Base-by-base conservation (phyloP, 2,888 invertebrate genomes). In the Coleophora flavipennella region DNA sequence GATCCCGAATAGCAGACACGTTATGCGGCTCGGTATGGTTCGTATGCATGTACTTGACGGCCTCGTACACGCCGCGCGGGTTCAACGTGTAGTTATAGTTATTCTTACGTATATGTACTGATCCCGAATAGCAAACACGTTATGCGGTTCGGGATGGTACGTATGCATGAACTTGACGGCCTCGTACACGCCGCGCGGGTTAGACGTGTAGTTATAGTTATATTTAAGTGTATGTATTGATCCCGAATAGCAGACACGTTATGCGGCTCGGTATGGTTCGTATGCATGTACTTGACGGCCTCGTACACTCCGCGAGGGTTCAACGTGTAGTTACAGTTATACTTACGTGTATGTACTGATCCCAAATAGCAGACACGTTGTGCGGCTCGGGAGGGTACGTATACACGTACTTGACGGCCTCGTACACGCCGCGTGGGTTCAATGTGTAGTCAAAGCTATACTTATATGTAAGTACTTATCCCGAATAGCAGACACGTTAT, bases 11-110 rank as follows among this genome's bases (percentile, higher is more conserved):
- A 20, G 92, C 89, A 9, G 92, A 92, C n/a, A 86, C 87, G 63
- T 96, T 96, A 50, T 88, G 87, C 2, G 95, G 94, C 76, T 96
- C 96, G 0, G 97, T 96, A 89, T 96, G 96, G 67, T 94, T 96
- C 0, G 96, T 97, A 73, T 97, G 97, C 92, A 96, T 95, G 61
- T 96, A 96, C 43, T 93, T 92, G 39, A 97, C 91, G 1, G 97
- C 97, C 59, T 95, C 92, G 59, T 91, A 95, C 13, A 95, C 92
- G 0, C 96, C 97, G 56, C 92, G 90, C 0, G 93, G 92, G 85
- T 97, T 97, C 43, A 96, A 72, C 0, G 97, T 96, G 67, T 97
- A 97, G 77, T 97, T 97, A 76, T 96, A 97, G n/a, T n/a, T n/a
- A n/a, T n/a, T n/a, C n/a, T n/a, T n/a, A n/a, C n/a, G n/a, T n/a